A percentile compares a stretch with the other conserved stretches of the same genome.
Evolutionary conservation across 2,888 invertebrate genomes (phyloP).

Genomic region (Dinocampus coccinellae): DNA sequence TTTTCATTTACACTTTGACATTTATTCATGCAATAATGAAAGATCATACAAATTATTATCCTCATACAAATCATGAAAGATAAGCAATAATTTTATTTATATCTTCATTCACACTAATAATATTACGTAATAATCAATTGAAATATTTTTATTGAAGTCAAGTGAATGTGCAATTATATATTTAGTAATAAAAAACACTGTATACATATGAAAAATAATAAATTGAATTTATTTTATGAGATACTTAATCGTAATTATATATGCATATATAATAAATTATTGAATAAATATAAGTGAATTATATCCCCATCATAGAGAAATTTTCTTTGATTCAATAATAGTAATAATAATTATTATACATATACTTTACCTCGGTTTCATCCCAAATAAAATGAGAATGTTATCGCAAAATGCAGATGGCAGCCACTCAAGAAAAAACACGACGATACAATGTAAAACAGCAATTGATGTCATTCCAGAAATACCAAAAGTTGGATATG

Average conservation of each 20-base stretch:
- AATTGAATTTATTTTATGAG: background rate
- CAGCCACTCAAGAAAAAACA: conserved; percentile 59
- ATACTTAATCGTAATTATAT: too few species aligned
- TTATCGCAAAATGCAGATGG: conserved; percentile 58
- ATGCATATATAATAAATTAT: too few species aligned
- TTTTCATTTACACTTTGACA: too few species aligned
- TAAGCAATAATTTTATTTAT: too few species aligned
- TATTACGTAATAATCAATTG: background rate
- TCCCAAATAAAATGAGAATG: conserved; percentile 47
- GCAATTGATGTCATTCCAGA: conserved; percentile 56
- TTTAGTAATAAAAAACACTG: background rate
- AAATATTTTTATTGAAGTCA: background rate
- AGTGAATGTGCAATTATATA: background rate
- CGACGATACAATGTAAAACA: conserved; percentile 53
- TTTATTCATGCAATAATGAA: too few species aligned
- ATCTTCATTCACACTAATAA: too few species aligned
- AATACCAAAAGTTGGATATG: conserved; percentile 60
- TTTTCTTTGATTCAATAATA: background rate
- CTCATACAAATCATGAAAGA: too few species aligned
- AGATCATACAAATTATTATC: too few species aligned
- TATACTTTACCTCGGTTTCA: conserved; percentile 55
- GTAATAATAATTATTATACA: too few species aligned
- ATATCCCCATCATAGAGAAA: too few species aligned
- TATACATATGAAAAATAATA: background rate
- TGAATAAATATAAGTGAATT: too few species aligned